These are phyloP conservation scores for Leucophora obtusa DNA, from an alignment of 2,888 invertebrate species.

Conservation along the genomic window DNA sequence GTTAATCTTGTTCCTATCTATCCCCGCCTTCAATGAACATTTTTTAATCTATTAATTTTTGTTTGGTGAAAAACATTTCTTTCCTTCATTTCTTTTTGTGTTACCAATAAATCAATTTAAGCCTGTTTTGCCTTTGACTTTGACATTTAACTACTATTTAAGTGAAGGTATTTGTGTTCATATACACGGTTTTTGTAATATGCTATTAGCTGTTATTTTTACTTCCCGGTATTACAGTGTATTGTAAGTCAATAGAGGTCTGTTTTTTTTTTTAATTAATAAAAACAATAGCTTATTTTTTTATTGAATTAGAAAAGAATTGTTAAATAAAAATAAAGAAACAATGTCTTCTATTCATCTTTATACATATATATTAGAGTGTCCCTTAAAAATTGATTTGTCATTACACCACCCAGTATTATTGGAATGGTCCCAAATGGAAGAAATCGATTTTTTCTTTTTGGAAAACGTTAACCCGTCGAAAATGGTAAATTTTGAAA, in stretches of 20 bases:
- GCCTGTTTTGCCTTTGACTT: conserved; percentile 62
- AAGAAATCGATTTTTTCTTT: no score
- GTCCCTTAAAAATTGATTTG: no score
- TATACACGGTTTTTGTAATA: conserved; percentile 1
- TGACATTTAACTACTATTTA: conserved; percentile 52
- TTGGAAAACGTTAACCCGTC: no score
- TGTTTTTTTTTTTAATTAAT: neutral
- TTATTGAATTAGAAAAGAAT: neutral
- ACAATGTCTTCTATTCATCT: no score
- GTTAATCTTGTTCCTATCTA: no score
- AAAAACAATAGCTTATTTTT: neutral
- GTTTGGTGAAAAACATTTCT: conserved; percentile 16
- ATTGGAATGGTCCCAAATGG: no score
- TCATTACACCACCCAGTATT: no score
- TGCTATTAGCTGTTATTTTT: conserved; percentile 29
- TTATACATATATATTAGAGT: no score
- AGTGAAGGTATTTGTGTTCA: conserved; percentile 53
- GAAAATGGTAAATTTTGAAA: no score
- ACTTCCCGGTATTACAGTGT: conserved; percentile 59
- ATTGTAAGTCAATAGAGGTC: conserved; percentile 29
- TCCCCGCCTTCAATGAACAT: no score
- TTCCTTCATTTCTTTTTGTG: conserved; percentile 17
- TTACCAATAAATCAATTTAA: conserved; percentile 62
- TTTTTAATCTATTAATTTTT: conserved; percentile 22
- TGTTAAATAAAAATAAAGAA: no score